A percentile compares a stretch with the other conserved stretches of the same genome.
These are phyloP conservation scores for Drosophila maculinotata DNA, from an alignment of 2,888 invertebrate species.

Conservation along the genomic window DNA sequence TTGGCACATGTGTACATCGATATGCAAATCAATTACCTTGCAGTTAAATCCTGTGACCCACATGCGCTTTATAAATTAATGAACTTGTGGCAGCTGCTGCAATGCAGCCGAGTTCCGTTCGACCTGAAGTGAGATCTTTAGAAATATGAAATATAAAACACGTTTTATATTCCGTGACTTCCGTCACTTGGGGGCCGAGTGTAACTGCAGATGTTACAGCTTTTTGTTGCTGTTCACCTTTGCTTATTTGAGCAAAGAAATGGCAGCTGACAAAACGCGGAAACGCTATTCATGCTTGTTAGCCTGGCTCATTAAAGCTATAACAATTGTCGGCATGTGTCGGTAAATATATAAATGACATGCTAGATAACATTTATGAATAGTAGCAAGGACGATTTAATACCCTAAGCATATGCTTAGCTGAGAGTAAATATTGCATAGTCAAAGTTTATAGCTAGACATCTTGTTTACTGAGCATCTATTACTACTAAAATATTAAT, in stretches of 20 bases:
- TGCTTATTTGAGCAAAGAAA: background rate
- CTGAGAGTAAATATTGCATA: no score
- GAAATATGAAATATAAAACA: conserved; percentile 27
- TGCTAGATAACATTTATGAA: background rate
- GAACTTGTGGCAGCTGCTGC: conserved; percentile 44
- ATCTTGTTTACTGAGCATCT: no score
- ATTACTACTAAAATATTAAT: no score
- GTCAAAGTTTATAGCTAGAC: no score
- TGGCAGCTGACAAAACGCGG: conserved; percentile 31
- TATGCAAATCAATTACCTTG: conserved; percentile 32
- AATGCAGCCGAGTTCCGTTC: conserved; percentile 17
- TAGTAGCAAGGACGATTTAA: conserved; percentile 2
- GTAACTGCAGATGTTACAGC: conserved; percentile 10
- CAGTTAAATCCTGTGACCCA: conserved; percentile 8
- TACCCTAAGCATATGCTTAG: background rate
- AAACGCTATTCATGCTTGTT: conserved; percentile 30
- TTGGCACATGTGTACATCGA: conserved; percentile 17
- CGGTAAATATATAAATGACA: conserved; percentile 14
- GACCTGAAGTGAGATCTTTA: background rate
- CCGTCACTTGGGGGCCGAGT: conserved; percentile 32
- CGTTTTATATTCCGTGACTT: conserved; percentile 58
- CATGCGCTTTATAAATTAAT: conserved; percentile 57
- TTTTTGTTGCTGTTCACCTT: background rate
- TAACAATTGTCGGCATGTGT: conserved; percentile 12
- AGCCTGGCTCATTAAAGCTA: conserved; percentile 19